Base-by-base conservation (phyloP, 2,797 vertebrate genomes). In the Pseudopleuronectes americanus region DNA sequence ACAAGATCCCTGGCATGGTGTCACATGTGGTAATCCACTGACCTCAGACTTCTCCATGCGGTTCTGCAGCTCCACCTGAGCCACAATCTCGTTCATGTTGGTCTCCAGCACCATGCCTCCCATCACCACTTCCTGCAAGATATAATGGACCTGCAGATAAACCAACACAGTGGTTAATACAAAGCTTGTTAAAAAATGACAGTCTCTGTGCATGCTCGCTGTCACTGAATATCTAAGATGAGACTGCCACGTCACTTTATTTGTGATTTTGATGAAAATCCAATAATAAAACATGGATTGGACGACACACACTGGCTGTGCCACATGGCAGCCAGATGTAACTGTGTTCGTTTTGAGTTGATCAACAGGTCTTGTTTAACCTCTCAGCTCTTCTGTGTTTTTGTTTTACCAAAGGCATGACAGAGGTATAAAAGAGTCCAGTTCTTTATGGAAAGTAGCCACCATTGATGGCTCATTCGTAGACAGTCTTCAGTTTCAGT, bases 81-180 rank as follows among this genome's bases (percentile, higher is more conserved):
- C 95, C 9, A 97, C 95, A 0, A 98, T 97, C 90, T 98, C 97
- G 12, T 96, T 99, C 97, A 99, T 98, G 87, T 97, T 98, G 70
- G 97, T 98, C 89, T 99, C 97, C 84, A 98, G 81, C 55, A 98
- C 97, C 97, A 98, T 98, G 4, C 97, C 96, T 0, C 97, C 97
- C 87, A 98, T 97, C 81, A 98, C 97, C 89, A 99, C 95, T 91
- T 98, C 97, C 89, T 98, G 96, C 59, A 98, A 84, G 83, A 99
- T 97, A 68, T 96, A 96, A 87, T 98, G 96, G 1, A 98, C 96
- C 97, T 98, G 73, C 41, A 54, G 57, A 76, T 55, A 45, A 31
- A 69, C 1, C 9, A 57, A 28, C 41, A 47, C 36, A 60, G 3
- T 19, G 8, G 33, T 47, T 28, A 48, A 60, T 5, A 69, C 14